Evolutionary conservation across 2,888 invertebrate species (phyloP).

Genomic region (Cryptocheilus praepositus): DNA sequence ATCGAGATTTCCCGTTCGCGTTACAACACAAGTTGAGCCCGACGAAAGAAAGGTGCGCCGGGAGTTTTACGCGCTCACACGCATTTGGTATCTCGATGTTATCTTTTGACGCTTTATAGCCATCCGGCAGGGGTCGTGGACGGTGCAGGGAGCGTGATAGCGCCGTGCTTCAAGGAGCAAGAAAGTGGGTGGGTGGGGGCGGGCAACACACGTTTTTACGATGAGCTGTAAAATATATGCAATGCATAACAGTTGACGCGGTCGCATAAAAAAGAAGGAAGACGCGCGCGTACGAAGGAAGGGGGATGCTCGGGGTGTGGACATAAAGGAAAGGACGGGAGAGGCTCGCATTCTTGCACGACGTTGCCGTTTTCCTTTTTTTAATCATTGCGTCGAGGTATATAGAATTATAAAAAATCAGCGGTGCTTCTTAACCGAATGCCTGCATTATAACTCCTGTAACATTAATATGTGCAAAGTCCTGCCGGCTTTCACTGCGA

Average conservation of each 20-base stretch:
- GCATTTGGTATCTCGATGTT: constrained; percentile 43
- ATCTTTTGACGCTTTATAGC: constrained; percentile 46
- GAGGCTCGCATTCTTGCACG: not conserved
- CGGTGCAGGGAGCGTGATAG: constrained; percentile 20
- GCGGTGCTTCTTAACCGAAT: too few species aligned
- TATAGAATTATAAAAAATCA: too few species aligned
- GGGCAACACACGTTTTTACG: constrained; percentile 41
- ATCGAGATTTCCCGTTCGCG: too few species aligned
- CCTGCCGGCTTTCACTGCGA: too few species aligned
- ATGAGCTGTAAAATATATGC: constrained; percentile 50
- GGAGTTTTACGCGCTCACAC: constrained; percentile 34
- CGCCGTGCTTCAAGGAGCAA: constrained; percentile 18
- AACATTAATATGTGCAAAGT: too few species aligned
- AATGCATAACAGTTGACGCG: constrained; percentile 31
- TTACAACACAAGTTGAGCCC: too few species aligned
- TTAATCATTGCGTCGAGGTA: too few species aligned
- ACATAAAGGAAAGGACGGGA: not conserved
- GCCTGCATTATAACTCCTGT: too few species aligned
- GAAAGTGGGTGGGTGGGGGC: constrained; percentile 9
- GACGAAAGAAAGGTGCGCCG: not conserved
- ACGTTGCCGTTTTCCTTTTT: too few species aligned
- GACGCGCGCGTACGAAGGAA: constrained; percentile 9
- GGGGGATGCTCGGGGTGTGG: not conserved
- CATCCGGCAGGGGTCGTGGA: constrained; percentile 18
- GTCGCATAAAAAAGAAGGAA: constrained; percentile 31